Base-by-base conservation (phyloP, 2,113 vertebrate species). In the Oenanthe melanoleuca region DNA sequence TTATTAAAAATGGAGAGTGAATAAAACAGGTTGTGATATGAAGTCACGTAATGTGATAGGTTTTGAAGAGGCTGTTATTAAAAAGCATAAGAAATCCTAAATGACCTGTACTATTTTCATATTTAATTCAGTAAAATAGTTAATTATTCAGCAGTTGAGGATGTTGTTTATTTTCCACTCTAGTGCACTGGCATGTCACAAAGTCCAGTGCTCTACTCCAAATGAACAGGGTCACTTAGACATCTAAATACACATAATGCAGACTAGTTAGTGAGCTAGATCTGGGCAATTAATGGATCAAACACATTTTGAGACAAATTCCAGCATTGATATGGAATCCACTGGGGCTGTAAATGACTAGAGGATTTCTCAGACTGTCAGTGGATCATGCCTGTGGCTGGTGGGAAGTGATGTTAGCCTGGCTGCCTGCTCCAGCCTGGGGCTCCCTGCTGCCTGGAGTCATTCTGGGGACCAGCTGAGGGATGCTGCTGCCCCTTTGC, bases 51-150 rank as follows among this genome's bases (percentile, higher is more conserved):
- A 86, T 42, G 11, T 33, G 60, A 47, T 63, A 49, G n/a, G 5
- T 49, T 93, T 78, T 91, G 57, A 75, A 94, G 56, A 78, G 19
- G 21, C 26, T 67, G 34, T 81, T 87, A 78, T 74, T 96, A 85
- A 93, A 70, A 78, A 85, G 24, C 12, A 16, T 70, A 73, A 73
- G 55, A 49, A 88, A 83, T 96, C 93, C 71, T 70, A 70, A 60
- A 83, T 92, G 53, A 86, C 71, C 11, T 47, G 31, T 56, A 55
- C 22, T 20, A 64, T 95, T 95, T 96, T 93, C 47, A 94, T 96
- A 90, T 95, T 94, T 93, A 96, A 93, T 90, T 96, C 67, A 94
- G 56, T 77, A 59, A 82, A 89, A 59, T 4, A 86, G 66, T 95
- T 86, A 83, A 95, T 96, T 94, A 95, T 96, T 95, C 66, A 95